Evolutionary conservation across 2,113 vertebrate genomes (phyloP), one percentile per base, ranked within the genome.

Genomic region (Neotoma lepida): DNA sequence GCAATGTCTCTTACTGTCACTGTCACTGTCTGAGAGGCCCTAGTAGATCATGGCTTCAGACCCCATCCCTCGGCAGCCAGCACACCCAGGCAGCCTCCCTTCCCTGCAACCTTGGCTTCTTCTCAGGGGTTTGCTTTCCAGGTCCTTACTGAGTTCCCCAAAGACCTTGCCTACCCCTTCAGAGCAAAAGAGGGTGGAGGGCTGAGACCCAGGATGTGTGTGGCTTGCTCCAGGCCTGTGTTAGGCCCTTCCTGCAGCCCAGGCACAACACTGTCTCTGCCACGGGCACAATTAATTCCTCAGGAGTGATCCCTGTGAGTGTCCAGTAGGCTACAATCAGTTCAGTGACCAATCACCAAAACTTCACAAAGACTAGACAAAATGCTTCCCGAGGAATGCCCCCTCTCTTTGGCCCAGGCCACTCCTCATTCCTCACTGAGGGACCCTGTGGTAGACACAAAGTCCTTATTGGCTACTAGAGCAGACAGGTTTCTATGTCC

Each of bases 221-320:
- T 74, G 80, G 49, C 56, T 82, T 58, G 26, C 64, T 46, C 15
- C 35, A 26, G 39, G 8, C 35, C 41, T n/a, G 26, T n/a, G 74
- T 56, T 26, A 15, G 41, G 39, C 33, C 39, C 63, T n/a, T 26
- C 28, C 68, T 2, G 0, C 9, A 26, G 54, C 46, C 73, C 88
- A 13, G 22, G 26, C 78, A 76, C 78, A 76, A 5, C 14, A 6
- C 20, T 66, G 14, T 82, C 46, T 74, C 17, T 46, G 10, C 70
- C 51, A 41, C 1, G 26, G 26, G 8, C 6, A 4, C 1, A 0
- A 20, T 20, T 49, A 0, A 20, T 20, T 49, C 66, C n/a, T 22
- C 13, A 3, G 18, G 46, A 18, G 4, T 46, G 44, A 88, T 88
- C 61, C 80, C 77, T 51, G 9, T 4, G 4, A 70, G 9, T 3